Base-by-base conservation (phyloP, 2,113 vertebrate species). In the Gopherus flavomarginatus region DNA sequence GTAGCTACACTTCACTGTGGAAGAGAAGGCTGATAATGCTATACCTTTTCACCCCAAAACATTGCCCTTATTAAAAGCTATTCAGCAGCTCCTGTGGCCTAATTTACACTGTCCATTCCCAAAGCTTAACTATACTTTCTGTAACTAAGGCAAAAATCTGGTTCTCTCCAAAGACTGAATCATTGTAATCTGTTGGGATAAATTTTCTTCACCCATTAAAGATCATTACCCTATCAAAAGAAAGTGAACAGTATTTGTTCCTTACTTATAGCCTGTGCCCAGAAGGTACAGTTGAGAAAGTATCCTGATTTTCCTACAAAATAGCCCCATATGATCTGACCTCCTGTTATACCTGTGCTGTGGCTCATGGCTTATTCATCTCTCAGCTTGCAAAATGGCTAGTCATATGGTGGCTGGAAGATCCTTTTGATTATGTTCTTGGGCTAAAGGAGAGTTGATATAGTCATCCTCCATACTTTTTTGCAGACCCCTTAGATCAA, bases 111-210 rank as follows among this genome's bases (percentile, higher is more conserved):
- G 90, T 95, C 96, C 92, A 83, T 83, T 97, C 90, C 88, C 87
- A 57, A 65, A 86, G 85, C 42, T 83, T 49, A 95, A 77, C 87
- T 95, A 38, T 82, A 84, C 84, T 85, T 38, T n/a, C 27, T 94
- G 29, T 65, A 90, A 93, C 57, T 65, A 83, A 95, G 87, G 95
- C 92, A 97, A 95, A 95, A 93, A 59, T 92, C 56, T 19, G 72
- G 90, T 93, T 97, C 94, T 97, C 96, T 96, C 92, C 90, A 84
- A 49, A 94, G 96, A 97, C 88, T 92, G 93, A 97, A 97, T 97
- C 90, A 94, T 84, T 95, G 92, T 97, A 95, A 97, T 97, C 96
- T 31, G 22, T 90, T 96, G 87, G 90, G 95, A 97, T 97, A 95
- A 87, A 91, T 97, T 96, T 96, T 86, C 96, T 96, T 96, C 95